Base-by-base conservation (phyloP, 2,888 invertebrate genomes). In the Zelleria hepariella region DNA sequence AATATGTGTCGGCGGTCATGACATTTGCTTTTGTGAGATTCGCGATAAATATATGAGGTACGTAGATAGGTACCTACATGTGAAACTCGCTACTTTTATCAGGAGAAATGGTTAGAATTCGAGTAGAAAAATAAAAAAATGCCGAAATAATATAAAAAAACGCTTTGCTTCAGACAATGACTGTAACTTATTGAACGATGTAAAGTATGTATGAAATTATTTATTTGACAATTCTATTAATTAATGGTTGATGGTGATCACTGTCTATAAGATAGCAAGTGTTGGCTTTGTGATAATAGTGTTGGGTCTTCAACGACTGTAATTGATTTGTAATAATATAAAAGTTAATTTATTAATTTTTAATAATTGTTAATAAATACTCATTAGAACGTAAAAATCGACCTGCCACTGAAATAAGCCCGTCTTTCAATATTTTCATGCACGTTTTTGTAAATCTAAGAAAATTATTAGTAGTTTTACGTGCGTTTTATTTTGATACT, bases 211-310 rank as follows among this genome's bases (percentile, higher is more conserved):
- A 56, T 67, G 65, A 68, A 64, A 63, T 66, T 51, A 32, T 24
- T 73, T 68, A 67, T 71, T 70, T 68, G 27, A 55, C 55, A 23
- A 70, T 65, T 69, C 69, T 68, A 21, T 23, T 52, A 25, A 27
- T 53, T 69, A 70, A 69, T 62, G 72, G 69, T n/a, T 32, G 32
- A 42, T 42, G 32, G 72, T 65, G 68, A 78, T 79, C 78, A 80
- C 75, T 78, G 73, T 78, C 75, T 79, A 82, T 80, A 65, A 70
- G 79, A 80, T 82, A 78, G 83, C 78, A 42, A 79, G 77, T 82
- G 84, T 81, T 83, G 81, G 85, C 84, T 82, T 86, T 86, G 82
- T 84, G 82, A 82, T 84, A 83, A 77, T 82, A 80, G 76, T 69
- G 69, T n/a, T 60, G 58, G n/a, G 27, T 57, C 23, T 48, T 24